Evolutionary conservation across 2,797 vertebrate species (phyloP), one percentile per base, ranked within the genome.

Genomic region (Siniperca scherzeri): DNA sequence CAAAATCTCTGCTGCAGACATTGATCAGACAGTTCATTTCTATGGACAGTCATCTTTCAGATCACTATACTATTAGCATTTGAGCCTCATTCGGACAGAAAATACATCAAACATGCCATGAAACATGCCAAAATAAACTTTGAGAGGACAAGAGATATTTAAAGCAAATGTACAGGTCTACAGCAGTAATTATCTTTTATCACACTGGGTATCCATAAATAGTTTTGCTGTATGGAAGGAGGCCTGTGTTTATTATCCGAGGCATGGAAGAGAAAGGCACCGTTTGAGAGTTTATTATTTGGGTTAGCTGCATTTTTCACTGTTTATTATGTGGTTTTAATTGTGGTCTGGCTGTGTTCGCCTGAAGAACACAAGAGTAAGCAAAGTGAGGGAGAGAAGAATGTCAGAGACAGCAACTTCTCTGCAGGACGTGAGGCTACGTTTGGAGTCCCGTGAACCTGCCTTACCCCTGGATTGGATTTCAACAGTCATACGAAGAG

Each of bases 311-410:
- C 85, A 82, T 92, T 89, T 89, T 82, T 81, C 73, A 27, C 53
- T 74, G 87, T 93, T 95, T 94, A 93, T 93, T 87, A 88, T 92
- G 86, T 9, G 74, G 90, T 82, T 93, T 92, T 85, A 87, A 84
- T 93, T 89, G 90, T 79, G 86, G 87, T 82, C 72, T 77, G 74
- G 82, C 88, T 36, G 59, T 12, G 62, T 83, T 83, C 4, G 60
- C 60, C 85, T 42, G 48, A 27, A 56, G 78, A 88, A 64, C 55
- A 57, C 59, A 27, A 62, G 83, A 74, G 81, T 72, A 78, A 79
- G 86, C 86, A 80, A 80, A 74, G 67, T 16, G 77, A 81, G 74
- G 40, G 33, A 65, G 42, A 65, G 78, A 91, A 89, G 93, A 94
- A 94, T 94, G 92, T 91, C 80, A 55, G 74, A 93, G 90, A 69